Percentiles rank a stretch among this genome's conserved stretches.
phyloP scores from a whole-genome alignment of 2,797 vertebrate species.

The Eulemur albifrons region DNA sequence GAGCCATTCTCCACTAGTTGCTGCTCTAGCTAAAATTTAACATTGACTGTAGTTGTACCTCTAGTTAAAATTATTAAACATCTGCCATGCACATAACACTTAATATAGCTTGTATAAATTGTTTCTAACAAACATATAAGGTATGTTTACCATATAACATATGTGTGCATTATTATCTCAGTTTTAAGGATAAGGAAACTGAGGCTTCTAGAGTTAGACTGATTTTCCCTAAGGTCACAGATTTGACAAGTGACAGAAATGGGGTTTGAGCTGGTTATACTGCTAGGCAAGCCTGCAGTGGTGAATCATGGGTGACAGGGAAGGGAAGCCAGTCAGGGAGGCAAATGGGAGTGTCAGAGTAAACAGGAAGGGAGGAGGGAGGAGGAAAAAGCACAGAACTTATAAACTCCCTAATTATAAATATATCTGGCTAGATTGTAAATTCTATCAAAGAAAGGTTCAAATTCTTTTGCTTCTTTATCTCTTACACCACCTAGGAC shows the following conservation, averaged over 20 bases:
- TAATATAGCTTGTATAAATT: neutral
- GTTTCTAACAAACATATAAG: neutral
- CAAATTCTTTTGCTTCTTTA: neutral
- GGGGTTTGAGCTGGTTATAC: neutral
- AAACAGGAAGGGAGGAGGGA: neutral
- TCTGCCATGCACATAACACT: neutral
- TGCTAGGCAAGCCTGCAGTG: neutral
- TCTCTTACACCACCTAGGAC: neutral
- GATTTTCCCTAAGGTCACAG: neutral
- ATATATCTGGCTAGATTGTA: neutral
- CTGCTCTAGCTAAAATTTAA: neutral
- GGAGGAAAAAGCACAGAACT: neutral
- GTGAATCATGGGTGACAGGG: neutral
- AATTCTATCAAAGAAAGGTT: neutral
- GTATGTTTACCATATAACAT: neutral
- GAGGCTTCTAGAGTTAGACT: neutral
- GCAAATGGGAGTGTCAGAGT: neutral
- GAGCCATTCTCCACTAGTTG: neutral
- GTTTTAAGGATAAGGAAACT: slow-evolving; percentile 7
- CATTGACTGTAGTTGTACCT: neutral
- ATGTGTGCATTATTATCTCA: neutral
- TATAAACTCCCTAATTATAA: slow-evolving; percentile 1
- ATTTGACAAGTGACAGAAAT: slow-evolving; percentile 8
- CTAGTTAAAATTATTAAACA: neutral
- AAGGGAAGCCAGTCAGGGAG: slow-evolving; percentile 22